Conservation (phyloP, 2,113 vertebrate genomes). For the Myotis lucifugus region DNA sequence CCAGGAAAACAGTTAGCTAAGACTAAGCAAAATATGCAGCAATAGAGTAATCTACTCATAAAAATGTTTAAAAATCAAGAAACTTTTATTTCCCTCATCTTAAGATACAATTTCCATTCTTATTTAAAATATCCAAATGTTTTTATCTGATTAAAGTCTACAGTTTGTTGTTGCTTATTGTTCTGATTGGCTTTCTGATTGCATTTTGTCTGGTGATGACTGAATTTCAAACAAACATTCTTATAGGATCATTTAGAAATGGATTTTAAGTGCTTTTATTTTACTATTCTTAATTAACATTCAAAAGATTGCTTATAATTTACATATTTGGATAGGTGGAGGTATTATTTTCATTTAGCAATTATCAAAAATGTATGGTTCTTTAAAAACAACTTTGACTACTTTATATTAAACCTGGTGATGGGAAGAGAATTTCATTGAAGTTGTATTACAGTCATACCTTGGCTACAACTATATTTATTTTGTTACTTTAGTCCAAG, state of each 20-base stretch:
- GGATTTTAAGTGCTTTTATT: neutral
- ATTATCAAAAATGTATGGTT: neutral
- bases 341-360: neutral
- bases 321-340: neutral
- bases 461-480: neutral
- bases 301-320: neutral
- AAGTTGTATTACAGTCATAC: neutral
- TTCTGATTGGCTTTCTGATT: conserved; percentile 13
- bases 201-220: neutral
- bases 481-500: neutral
- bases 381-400: neutral
- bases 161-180: neutral
- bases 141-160: neutral
- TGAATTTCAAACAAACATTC: conserved; percentile 17
- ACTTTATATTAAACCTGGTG: neutral
- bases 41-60: neutral
- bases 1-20: neutral
- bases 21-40: neutral
- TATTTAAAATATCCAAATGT: neutral
- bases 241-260: neutral
- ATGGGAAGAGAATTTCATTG: neutral
- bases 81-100: neutral
- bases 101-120: neutral
- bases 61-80: conserved; percentile 13
- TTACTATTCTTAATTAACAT: neutral